Evolutionary conservation across 2,888 invertebrate species (phyloP).

Genomic region (Phyto melanocephala): DNA sequence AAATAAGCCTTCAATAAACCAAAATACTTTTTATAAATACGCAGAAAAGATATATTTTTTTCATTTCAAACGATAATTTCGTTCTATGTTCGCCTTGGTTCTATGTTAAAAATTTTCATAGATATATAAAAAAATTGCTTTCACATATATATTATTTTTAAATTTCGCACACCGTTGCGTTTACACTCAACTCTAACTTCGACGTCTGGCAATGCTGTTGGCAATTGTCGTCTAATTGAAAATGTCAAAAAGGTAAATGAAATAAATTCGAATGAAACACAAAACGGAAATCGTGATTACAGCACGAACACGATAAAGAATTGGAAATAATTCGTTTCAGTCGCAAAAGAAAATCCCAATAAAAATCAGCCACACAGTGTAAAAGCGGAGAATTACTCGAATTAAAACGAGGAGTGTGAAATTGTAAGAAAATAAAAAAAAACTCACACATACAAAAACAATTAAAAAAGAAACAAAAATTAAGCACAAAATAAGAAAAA

Average conservation of each 20-base stretch:
- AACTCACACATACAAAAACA: conserved; percentile 25
- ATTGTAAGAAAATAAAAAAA: conserved; percentile 57
- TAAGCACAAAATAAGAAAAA: neutral
- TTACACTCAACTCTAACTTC: neutral
- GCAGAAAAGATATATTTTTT: too few relatives aligned
- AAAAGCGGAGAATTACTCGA: conserved; percentile 57
- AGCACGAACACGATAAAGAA: conserved; percentile 41
- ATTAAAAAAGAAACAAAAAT: neutral
- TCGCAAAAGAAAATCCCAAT: conserved; percentile 67
- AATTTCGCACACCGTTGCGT: neutral
- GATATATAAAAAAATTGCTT: too few relatives aligned
- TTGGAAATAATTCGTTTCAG: conserved; percentile 57
- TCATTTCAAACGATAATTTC: too few relatives aligned
- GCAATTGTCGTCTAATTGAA: conserved; percentile 27
- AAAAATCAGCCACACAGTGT: conserved; percentile 67
- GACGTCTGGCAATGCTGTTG: conserved; percentile 31
- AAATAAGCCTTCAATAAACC: too few relatives aligned
- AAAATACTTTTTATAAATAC: too few relatives aligned
- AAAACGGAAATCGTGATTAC: conserved; percentile 51
- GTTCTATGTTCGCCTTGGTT: too few relatives aligned
- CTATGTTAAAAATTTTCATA: too few relatives aligned
- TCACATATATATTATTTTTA: too few relatives aligned
- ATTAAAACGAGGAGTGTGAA: conserved; percentile 57
- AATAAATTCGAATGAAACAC: conserved; percentile 32
- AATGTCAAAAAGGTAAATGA: conserved; percentile 43